These are phyloP conservation scores for Bucco capensis DNA, from an alignment of 2,113 vertebrate genomes.

Conservation along the genomic window DNA sequence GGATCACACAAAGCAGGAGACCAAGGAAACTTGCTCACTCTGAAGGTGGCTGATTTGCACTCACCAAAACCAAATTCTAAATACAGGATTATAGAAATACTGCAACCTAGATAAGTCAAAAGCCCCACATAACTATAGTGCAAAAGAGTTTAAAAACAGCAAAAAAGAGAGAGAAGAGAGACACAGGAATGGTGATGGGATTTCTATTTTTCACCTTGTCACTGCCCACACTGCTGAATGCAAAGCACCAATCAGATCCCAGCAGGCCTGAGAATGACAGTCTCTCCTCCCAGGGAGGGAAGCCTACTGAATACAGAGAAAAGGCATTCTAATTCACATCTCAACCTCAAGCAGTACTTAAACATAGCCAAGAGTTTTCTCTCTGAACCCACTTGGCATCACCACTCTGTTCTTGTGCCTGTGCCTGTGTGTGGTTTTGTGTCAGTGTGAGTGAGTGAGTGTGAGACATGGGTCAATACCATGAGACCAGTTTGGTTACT, in stretches of 20 bases:
- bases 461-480: rapidly evolving
- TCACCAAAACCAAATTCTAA: neutral
- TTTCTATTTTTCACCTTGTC: neutral
- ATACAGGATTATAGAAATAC: neutral
- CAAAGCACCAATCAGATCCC: neutral
- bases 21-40: neutral
- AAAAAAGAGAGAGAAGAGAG: neutral
- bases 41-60: no score
- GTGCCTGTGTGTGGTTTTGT: neutral
- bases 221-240: neutral
- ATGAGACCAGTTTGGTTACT: neutral
- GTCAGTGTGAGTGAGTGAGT: neutral
- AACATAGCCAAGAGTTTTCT: neutral
- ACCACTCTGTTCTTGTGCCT: neutral
- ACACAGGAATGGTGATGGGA: neutral
- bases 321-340: neutral
- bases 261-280: neutral
- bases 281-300: neutral
- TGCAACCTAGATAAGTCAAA: neutral
- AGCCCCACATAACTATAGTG: neutral
- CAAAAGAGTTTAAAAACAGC: neutral
- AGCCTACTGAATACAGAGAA: neutral
- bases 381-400: neutral
- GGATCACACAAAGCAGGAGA: neutral
- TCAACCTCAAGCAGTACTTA: neutral